Conservation (phyloP, 1,140 invertebrate species). For the Polypedilum vanderplanki region DNA sequence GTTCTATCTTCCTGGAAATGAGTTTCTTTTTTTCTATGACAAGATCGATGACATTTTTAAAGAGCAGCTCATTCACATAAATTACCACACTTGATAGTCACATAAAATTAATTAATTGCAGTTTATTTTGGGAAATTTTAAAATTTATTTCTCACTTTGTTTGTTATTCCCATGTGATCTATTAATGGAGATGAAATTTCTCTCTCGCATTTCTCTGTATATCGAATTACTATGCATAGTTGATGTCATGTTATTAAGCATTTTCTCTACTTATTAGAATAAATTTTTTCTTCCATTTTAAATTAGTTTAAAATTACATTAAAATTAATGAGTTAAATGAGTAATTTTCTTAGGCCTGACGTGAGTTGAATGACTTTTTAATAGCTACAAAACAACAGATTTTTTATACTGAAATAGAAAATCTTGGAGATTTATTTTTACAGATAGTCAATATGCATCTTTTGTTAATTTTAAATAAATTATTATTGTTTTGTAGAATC, state of each 20-base stretch:
- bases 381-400: too few relatives aligned
- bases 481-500: too few relatives aligned
- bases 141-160: neutral
- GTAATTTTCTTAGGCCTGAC: too few relatives aligned
- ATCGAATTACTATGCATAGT: neutral
- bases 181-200: neutral
- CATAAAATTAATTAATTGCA: constrained; percentile 14
- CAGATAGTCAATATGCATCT: too few relatives aligned
- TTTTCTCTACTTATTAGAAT: neutral
- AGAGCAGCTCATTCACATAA: neutral
- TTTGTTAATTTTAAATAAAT: too few relatives aligned
- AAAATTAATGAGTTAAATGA: too few relatives aligned
- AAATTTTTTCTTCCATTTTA: too few relatives aligned
- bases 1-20: neutral
- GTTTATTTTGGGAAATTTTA: neutral
- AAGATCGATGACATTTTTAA: constrained; percentile 7
- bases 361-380: too few relatives aligned
- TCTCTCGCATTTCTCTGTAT: neutral
- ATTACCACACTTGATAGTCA: constrained; percentile 6
- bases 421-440: too few relatives aligned
- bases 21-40: neutral
- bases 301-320: too few relatives aligned
- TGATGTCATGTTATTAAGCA: neutral
- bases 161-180: constrained; percentile 4
- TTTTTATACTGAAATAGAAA: too few relatives aligned